Conservation (phyloP, 2,888 invertebrate species). For the Noctua janthina region DNA sequence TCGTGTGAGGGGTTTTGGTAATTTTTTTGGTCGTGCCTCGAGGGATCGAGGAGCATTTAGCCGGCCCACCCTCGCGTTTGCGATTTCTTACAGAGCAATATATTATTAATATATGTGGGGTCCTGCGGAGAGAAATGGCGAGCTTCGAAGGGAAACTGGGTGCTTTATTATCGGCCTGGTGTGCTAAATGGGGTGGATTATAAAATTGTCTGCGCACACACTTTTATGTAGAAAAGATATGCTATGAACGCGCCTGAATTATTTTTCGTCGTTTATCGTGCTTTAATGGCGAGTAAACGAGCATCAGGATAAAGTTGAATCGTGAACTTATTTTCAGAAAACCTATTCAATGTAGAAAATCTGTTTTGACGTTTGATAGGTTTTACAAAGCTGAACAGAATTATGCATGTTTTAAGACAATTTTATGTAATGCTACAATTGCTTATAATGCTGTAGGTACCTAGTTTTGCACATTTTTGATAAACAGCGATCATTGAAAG, state of each 20-base stretch:
- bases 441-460: background rate
- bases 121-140: constrained; percentile 82
- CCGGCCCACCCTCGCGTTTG: constrained; percentile 82
- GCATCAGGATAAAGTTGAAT: background rate
- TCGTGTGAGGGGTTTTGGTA: constrained; percentile 50
- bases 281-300: background rate
- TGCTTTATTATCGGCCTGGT: constrained; percentile 76
- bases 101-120: constrained; percentile 87
- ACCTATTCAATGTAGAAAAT: background rate
- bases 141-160: constrained; percentile 78
- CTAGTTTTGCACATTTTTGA: background rate
- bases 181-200: constrained; percentile 65
- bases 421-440: background rate
- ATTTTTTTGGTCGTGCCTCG: constrained; percentile 80
- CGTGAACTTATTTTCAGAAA: background rate
- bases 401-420: too few species aligned
- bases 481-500: background rate
- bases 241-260: constrained; percentile 20
- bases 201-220: constrained; percentile 48
- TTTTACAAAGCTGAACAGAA: background rate
- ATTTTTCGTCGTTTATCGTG: constrained; percentile 12
- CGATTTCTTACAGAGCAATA: constrained; percentile 89
- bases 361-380: background rate
- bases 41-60: constrained; percentile 86
- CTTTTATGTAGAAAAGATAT: constrained; percentile 39